Evolutionary conservation across 2,888 invertebrate genomes (phyloP).

Genomic region (Phyllotreta cruciferae): DNA sequence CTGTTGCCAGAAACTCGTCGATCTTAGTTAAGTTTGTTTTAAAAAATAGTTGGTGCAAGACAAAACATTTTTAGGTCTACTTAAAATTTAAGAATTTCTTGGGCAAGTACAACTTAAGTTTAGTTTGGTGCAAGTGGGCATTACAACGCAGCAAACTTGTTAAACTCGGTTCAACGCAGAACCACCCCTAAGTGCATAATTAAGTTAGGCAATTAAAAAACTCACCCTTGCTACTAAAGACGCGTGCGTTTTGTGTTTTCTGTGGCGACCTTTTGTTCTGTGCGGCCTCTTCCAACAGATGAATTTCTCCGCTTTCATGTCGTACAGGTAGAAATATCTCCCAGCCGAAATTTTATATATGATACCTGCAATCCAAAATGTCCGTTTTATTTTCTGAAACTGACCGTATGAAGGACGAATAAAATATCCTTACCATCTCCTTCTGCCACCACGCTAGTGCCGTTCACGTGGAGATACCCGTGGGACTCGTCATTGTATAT

Average conservation of each 20-base stretch:
- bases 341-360: conserved; percentile 41
- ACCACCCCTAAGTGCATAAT: too few species aligned
- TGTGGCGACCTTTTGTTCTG: conserved; percentile 24
- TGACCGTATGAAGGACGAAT: neutral
- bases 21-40: too few species aligned
- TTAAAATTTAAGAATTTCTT: too few species aligned
- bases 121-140: too few species aligned
- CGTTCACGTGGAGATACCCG: conserved; percentile 48
- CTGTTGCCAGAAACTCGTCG: too few species aligned
- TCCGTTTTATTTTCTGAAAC: neutral
- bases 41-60: too few species aligned
- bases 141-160: neutral
- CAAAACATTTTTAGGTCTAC: too few species aligned
- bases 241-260: conserved; percentile 3
- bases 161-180: neutral
- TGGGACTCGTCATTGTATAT: conserved; percentile 45
- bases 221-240: conserved; percentile 51
- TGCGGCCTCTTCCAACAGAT: conserved; percentile 49
- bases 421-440: conserved; percentile 30
- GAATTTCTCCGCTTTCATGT: conserved; percentile 49
- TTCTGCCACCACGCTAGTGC: conserved; percentile 42
- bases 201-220: conserved; percentile 8
- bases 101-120: too few species aligned
- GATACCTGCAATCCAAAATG: conserved; percentile 31
- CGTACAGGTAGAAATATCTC: conserved; percentile 48